Base-by-base conservation (phyloP, 2,888 invertebrate genomes). In the Aphodius sticticus region DNA sequence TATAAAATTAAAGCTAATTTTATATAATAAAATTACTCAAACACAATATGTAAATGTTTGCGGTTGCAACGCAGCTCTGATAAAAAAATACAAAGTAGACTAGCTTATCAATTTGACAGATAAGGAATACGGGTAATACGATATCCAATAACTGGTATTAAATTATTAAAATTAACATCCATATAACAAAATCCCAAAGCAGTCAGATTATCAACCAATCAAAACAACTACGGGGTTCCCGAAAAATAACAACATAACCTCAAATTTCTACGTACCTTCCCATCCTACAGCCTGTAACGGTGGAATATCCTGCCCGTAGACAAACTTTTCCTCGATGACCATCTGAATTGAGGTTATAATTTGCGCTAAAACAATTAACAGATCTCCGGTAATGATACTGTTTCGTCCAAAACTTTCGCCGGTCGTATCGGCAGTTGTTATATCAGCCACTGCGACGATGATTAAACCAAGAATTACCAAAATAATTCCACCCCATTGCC, bases 291-390 rank as follows among this genome's bases (percentile, higher is more conserved):
- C 98, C 88, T 97, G 96, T 81, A 99, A 90, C 0, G 98, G 93
- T 0, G 97, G 96, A 76, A 98, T 96, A 89, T 97, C 96, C 84
- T 94, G 91, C 76, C 95, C 94, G 80, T 93, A 91, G 0, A 99
- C 93, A 88, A 94, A 96, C 89, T 96, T 97, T 88, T 99, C 98
- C 89, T 99, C 99, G 82, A 96, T 94, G 0, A 99, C 97, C 95
- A 98, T 97, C 90, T 98, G 98, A 79, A 94, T 92, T 0, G 97
- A 95, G 16, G 95, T 94, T 83, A 99, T 93, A 76, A 99, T 93
- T 87, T 95, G 95, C 0, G 95, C 95, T 76, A 93, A 90, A 76
- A 96, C 91, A 83, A 96, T 94, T 53, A 96, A 90, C 82, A 95
- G 87, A 88, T 96, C 95, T 0, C 96, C 97, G 4, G 96, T 95